Evolutionary conservation across 2,888 invertebrate species (phyloP).

Genomic region (Oasisia sp.): DNA sequence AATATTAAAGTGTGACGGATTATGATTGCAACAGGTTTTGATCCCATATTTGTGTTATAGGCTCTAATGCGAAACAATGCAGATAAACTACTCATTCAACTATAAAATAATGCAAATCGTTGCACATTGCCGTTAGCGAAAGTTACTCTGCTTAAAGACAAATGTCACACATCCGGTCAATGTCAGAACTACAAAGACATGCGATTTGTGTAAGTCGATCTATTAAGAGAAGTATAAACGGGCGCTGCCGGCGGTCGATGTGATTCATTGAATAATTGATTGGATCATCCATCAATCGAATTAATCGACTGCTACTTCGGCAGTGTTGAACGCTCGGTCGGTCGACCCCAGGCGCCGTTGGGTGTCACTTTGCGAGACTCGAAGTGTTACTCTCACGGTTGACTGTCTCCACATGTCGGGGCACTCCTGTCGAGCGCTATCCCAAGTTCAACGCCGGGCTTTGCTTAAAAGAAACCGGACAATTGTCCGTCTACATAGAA

Average conservation of each 20-base stretch:
- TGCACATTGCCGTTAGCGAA: too few relatives aligned
- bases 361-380: background rate
- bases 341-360: background rate
- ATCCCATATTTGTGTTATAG: too few relatives aligned
- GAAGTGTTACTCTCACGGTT: background rate
- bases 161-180: background rate
- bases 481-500: too few relatives aligned
- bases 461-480: too few relatives aligned
- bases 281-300: background rate
- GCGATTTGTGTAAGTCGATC: background rate
- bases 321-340: background rate
- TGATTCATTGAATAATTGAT: constrained; percentile 12
- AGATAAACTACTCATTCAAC: too few relatives aligned
- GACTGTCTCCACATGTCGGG: too few relatives aligned
- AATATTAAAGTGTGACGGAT: too few relatives aligned
- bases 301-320: background rate
- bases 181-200: background rate
- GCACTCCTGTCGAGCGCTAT: too few relatives aligned
- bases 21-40: too few relatives aligned
- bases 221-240: background rate
- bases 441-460: too few relatives aligned
- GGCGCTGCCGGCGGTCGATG: background rate
- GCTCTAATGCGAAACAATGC: too few relatives aligned
- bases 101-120: too few relatives aligned
- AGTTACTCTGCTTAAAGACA: background rate